Percentiles rank a stretch among this genome's conserved stretches.
These are phyloP conservation scores for Strix occidentalis DNA, from an alignment of 2,797 vertebrate genomes.

Conservation along the genomic window DNA sequence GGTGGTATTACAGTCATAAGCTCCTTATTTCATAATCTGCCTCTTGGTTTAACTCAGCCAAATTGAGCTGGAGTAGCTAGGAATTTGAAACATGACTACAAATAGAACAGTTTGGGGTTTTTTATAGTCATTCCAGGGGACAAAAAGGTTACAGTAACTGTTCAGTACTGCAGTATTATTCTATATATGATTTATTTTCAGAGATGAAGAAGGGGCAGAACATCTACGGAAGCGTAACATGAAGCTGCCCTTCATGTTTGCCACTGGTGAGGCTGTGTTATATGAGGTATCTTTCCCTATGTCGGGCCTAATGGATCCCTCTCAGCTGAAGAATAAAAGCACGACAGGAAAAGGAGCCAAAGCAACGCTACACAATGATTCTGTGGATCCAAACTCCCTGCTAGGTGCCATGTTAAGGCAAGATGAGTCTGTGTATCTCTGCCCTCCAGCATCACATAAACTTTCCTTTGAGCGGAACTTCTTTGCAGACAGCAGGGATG, in stretches of 20 bases:
- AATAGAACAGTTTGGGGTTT: background rate
- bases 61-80: conserved; percentile 22
- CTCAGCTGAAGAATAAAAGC: conserved; percentile 60
- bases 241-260: conserved; percentile 81
- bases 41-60: conserved; percentile 19
- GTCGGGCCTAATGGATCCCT: conserved; percentile 59
- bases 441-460: conserved; percentile 70
- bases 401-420: conserved; percentile 77
- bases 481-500: conserved; percentile 52
- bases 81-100: conserved; percentile 51
- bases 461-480: conserved; percentile 64
- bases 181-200: conserved; percentile 55
- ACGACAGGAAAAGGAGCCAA: conserved; percentile 57
- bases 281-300: conserved; percentile 75
- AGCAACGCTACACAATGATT: conserved; percentile 33
- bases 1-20: conserved; percentile 40
- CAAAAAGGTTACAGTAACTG: background rate
- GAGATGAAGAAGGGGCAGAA: conserved; percentile 84
- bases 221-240: conserved; percentile 79
- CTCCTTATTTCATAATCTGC: conserved; percentile 52
- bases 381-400: conserved; percentile 76
- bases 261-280: conserved; percentile 82
- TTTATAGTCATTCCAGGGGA: background rate
- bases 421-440: conserved; percentile 81
- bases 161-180: background rate